Evolutionary conservation across 1,140 invertebrate genomes (phyloP), one percentile per base, ranked within the genome.

Genomic region (Bombus ignitus): DNA sequence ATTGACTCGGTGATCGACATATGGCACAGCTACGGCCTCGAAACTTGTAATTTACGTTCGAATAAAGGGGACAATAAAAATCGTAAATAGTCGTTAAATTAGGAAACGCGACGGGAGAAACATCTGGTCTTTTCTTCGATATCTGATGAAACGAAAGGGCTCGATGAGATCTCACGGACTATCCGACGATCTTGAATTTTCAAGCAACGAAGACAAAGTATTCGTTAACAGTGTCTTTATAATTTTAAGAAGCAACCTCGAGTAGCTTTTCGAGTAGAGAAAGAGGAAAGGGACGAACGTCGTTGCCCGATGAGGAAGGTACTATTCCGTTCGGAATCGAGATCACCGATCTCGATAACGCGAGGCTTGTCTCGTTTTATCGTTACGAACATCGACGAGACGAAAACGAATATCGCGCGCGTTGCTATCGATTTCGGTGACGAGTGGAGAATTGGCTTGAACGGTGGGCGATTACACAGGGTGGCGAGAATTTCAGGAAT

Each of bases 181-280:
- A 83, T 83, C 75, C 66, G 53, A 42, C 75, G 25, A 84, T 84
- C 82, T 84, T 3, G 66, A 71, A 84, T 72, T 42, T 57, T 37
- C 66, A 39, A 71, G 18, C n/a, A 18, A 53, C n/a, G 5, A 12
- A 12, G 59, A 53, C 32, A 68, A 68, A 68, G 66, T 42, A 47
- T 25, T 44, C 25, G 37, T 53, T 47, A 10, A 22, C 18, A 35
- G 18, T 2, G 10, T 35, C 35, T 65, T 75, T 15, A 32, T 62
- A 81, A 74, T 81, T 74, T 81, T 42, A 28, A 44, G 42, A 53
- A 39, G 22, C 3, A 53, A 10, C 13, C 13, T 18, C 39, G 13
- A 10, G 35, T 44, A 1, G 37, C 4, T 75, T 53, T 53, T 22
- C 18, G 47, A 35, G 32, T 57, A 1, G 35, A 22, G 22, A 8